Percentiles rank a stretch among this genome's conserved stretches.
Conservation (phyloP, 2,888 invertebrate species). For the Apotomis turbidana region DNA sequence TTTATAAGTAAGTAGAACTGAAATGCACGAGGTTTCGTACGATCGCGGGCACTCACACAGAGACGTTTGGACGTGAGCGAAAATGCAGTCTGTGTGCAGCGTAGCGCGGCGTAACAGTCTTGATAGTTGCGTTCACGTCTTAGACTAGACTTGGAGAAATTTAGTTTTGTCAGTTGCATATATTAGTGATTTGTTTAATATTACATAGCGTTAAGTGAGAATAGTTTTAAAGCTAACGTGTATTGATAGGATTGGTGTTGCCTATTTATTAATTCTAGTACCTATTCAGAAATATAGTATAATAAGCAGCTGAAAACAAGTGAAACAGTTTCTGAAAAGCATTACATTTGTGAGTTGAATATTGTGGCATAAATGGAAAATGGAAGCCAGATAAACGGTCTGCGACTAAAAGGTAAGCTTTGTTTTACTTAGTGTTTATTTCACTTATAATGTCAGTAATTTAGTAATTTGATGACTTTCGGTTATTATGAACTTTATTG, state of each 20-base stretch:
- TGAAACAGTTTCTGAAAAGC: not conserved
- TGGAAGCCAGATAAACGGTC: not conserved
- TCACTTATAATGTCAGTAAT: not conserved
- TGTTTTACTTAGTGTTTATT: not conserved
- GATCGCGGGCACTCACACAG: conserved; percentile 72
- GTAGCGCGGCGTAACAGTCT: conserved; percentile 57
- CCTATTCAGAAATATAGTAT: no score
- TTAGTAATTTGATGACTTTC: not conserved
- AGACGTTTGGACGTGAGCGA: conserved; percentile 56
- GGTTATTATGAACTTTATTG: no score
- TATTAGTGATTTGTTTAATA: not conserved
- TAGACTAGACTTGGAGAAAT: conserved; percentile 19
- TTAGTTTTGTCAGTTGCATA: not conserved
- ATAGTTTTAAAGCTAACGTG: not conserved
- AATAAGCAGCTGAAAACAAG: not conserved
- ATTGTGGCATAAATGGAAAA: not conserved
- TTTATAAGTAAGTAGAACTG: conserved; percentile 72
- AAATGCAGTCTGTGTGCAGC: conserved; percentile 70
- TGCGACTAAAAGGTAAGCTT: not conserved
- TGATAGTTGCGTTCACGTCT: conserved; percentile 51
- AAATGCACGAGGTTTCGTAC: conserved; percentile 77
- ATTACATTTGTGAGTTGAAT: not conserved
- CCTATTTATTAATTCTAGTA: no score
- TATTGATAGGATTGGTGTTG: no score
- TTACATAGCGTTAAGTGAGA: not conserved